Base-by-base conservation (phyloP, 2,888 invertebrate species). In the Noctuana brunneofusca region DNA sequence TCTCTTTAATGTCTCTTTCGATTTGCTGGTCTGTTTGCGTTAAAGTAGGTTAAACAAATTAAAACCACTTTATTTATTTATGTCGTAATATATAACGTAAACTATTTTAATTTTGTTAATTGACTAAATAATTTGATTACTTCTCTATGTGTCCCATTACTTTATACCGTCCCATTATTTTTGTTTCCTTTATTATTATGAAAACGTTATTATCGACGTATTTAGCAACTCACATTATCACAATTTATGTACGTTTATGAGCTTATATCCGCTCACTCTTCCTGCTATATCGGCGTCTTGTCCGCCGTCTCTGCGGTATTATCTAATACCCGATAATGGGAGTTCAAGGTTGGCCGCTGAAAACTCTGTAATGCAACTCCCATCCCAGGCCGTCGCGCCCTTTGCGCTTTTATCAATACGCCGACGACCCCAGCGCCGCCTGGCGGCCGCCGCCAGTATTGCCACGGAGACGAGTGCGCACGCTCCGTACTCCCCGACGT, bases 381-480 rank as follows among this genome's bases (percentile, higher is more conserved):
- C 64, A 62, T 67, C 58, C 65, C 67, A 54, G 60, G 66, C 78
- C 75, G 75, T 50, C 73, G 75, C 78, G 84, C 80, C 85, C 85
- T 83, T 81, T 83, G 82, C 88, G 85, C 84, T 86, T 89, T 87
- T 88, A 84, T 89, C 89, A 87, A 88, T 88, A 89, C 81, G 74
- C 68, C 67, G 70, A 63, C 69, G 71, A 72, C 64, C 65, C 68
- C 77, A 83, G 81, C 88, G 89, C 89, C 88, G 83, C 78, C 89
- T 81, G 71, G 63, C 79, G 87, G 78, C 75, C 71, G 73, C 66
- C 77, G 79, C 69, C 87, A 87, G 88, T 87, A 84, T 75, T 69
- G 66, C 66, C 68, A 69, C 72, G 75, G 82, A 72, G 75, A 75
- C 79, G 76, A 87, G 71, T 89, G 90, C 90, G 90, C 89, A 89